Evolutionary conservation across 2,113 vertebrate genomes (phyloP), one percentile per base, ranked within the genome.

Genomic region (Ivindomyrus marchei): DNA sequence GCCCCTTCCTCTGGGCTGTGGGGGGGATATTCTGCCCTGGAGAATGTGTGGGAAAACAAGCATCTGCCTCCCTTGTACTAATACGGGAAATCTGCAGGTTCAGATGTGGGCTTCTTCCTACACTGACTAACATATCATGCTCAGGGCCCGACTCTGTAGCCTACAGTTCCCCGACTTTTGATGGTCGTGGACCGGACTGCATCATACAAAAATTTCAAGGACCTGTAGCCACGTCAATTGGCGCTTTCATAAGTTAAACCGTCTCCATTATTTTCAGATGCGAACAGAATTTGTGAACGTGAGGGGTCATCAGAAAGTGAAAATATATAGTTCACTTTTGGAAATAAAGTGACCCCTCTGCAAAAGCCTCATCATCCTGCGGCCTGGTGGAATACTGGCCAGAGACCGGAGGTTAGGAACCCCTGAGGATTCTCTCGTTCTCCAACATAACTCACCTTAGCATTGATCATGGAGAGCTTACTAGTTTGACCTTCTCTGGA

Each of bases 11-110:
- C 50, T 87, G 85, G 17, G 74, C 39, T 90, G 50, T 89, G 47
- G 70, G 88, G 62, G 70, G 13, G 87, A 52, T 66, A 85, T 77
- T 89, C 88, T 49, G 88, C 74, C 19, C 11, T 13, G 66, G 39
- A 88, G 74, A 56, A 15, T 84, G 90, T 90, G 87, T 88, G 85
- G 91, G 90, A 90, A 91, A 90, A 88, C 89, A 90, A 70, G 66
- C 77, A 87, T 66, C 52, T 39, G 56, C 53, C 31, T 46, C 58
- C 74, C 13, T 31, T 36, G 47, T 85, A 77, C 21, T 19, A 80
- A 80, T n/a, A 3, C 3, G 8, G 52, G 24, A 46, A 31, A 74
- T 52, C 27, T 24, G 47, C 7, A 39, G n/a, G 74, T 13, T 49
- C 70, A 45, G 88, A 36, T 50, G 70, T 3, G 24, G 5, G 13